A percentile compares a stretch with the other conserved stretches of the same genome.
Evolutionary conservation across 1,140 invertebrate species (phyloP).

Genomic region (Drosophila nebulosa): DNA sequence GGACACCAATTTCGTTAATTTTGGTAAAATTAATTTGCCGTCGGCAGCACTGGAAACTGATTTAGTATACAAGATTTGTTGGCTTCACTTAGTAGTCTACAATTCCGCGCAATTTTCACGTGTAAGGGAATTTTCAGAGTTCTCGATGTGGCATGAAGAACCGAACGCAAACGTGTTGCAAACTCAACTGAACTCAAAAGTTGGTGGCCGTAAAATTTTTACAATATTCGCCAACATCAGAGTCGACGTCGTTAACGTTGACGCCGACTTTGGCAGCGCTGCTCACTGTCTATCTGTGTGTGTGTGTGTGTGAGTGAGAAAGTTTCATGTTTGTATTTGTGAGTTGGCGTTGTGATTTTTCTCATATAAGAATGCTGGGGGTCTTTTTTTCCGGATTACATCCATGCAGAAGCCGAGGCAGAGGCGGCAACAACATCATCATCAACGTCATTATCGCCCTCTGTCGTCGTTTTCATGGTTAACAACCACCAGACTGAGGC

Average conservation of each 20-base stretch:
- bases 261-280: conserved; percentile 39
- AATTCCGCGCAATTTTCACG: conserved; percentile 2
- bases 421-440: conserved; percentile 31
- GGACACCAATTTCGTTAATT: too few species aligned
- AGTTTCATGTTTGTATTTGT: conserved; percentile 22
- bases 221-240: conserved; percentile 52
- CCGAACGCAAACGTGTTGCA: conserved; percentile 65
- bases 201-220: conserved; percentile 69
- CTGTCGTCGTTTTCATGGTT: conserved; percentile 53
- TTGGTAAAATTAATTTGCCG: conserved; percentile 16
- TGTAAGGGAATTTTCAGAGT: conserved; percentile 1
- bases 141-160: conserved; percentile 23
- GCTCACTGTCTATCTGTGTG: conserved; percentile 22
- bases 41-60: conserved; percentile 32
- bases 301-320: conserved; percentile 13
- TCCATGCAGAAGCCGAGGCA: conserved; percentile 7
- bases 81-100: neutral
- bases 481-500: conserved; percentile 54
- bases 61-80: neutral
- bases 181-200: conserved; percentile 73
- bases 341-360: conserved; percentile 65
- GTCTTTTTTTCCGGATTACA: conserved; percentile 42
- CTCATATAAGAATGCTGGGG: conserved; percentile 41
- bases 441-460: conserved; percentile 1
- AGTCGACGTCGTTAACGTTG: conserved; percentile 6